Percentiles rank a stretch among this genome's conserved stretches.
Conservation (phyloP, 2,113 vertebrate genomes). For the Cettia cetti region DNA sequence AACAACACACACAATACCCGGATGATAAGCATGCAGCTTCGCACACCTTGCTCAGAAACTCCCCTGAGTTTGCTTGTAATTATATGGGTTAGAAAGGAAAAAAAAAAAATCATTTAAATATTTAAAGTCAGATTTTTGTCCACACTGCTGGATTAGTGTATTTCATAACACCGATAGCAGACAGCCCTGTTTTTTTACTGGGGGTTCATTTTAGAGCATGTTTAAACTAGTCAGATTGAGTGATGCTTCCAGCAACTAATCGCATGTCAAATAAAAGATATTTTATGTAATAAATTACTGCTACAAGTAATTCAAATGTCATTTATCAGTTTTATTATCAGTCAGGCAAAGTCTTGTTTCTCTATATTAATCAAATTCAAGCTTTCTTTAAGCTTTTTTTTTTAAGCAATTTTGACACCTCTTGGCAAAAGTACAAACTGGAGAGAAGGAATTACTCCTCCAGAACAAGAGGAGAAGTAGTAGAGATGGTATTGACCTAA, state of each 20-base stretch:
- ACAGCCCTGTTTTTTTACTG: constrained; percentile 69
- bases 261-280: constrained; percentile 89
- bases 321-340: constrained; percentile 91
- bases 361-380: constrained; percentile 87
- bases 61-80: constrained; percentile 73
- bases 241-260: constrained; percentile 87
- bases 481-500: neutral
- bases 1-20: constrained; percentile 16
- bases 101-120: constrained; percentile 75
- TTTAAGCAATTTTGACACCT: constrained; percentile 74
- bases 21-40: constrained; percentile 36
- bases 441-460: constrained; percentile 45
- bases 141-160: constrained; percentile 70
- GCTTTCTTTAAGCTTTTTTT: constrained; percentile 66
- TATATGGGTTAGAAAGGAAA: constrained; percentile 67
- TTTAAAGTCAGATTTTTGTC: constrained; percentile 76
- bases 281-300: constrained; percentile 89
- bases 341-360: constrained; percentile 86
- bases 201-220: constrained; percentile 80
- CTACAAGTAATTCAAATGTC: constrained; percentile 86
- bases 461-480: constrained; percentile 11
- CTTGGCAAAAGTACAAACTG: constrained; percentile 73
- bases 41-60: constrained; percentile 70
- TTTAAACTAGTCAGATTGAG: constrained; percentile 86
- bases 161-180: constrained; percentile 73